A percentile compares a stretch with the other conserved stretches of the same genome.
Conservation (phyloP, 2,888 invertebrate genomes). For the Torymus tubicola region DNA sequence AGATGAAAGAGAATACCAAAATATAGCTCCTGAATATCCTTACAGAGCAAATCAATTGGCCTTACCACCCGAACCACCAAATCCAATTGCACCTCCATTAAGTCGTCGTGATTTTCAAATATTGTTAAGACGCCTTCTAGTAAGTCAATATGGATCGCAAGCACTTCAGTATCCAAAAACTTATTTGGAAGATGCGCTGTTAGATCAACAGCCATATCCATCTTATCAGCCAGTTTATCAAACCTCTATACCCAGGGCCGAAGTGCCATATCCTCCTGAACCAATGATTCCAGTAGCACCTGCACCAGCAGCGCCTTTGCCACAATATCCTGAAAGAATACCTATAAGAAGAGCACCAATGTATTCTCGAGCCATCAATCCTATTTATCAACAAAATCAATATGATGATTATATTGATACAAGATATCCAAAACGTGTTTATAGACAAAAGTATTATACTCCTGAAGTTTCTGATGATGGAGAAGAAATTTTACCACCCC, state of each 20-base stretch:
- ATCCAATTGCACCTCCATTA: constrained; percentile 82
- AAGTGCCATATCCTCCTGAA: constrained; percentile 59
- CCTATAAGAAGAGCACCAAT: constrained; percentile 67
- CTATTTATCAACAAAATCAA: constrained; percentile 67
- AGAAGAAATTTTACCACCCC: constrained; percentile 83
- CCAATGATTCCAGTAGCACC: constrained; percentile 31
- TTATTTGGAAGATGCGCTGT: constrained; percentile 73
- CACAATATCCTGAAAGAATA: constrained; percentile 69
- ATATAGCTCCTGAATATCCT: constrained; percentile 67
- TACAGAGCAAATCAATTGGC: constrained; percentile 66
- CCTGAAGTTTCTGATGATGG: constrained; percentile 74
- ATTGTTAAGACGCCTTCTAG: constrained; percentile 82
- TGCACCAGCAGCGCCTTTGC: constrained; percentile 27
- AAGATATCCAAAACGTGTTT: constrained; percentile 70
- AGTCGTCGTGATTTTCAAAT: constrained; percentile 85
- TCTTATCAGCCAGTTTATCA: constrained; percentile 76
- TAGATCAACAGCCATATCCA: constrained; percentile 73
- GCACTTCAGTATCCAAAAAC: constrained; percentile 72
- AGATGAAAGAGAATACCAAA: constrained; percentile 69
- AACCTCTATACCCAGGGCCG: constrained; percentile 66
- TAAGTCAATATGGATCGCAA: constrained; percentile 78
- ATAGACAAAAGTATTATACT: constrained; percentile 71
- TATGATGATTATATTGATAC: constrained; percentile 72
- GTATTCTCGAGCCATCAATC: constrained; percentile 64
- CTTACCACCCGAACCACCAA: constrained; percentile 77